These are phyloP conservation scores for Grallaria varia DNA, from an alignment of 2,113 vertebrate genomes.

Conservation along the genomic window DNA sequence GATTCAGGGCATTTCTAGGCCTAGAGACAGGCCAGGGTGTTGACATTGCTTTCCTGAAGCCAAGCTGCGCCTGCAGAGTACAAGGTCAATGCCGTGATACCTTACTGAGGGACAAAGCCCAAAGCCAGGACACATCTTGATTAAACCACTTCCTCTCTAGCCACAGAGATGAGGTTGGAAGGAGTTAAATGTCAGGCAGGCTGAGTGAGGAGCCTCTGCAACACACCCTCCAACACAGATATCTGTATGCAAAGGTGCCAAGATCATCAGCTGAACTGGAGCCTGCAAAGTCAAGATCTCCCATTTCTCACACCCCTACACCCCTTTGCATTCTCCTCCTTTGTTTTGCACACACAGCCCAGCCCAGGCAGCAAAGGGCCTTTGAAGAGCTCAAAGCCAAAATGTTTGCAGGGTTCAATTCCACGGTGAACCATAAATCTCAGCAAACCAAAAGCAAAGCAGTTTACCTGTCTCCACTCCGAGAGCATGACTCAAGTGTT, in stretches of 20 bases:
- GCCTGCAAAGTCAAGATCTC: background rate
- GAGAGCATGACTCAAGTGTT: conserved; percentile 16
- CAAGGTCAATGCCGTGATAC: background rate
- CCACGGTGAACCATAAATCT: background rate
- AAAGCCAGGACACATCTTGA: background rate
- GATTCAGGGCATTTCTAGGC: background rate
- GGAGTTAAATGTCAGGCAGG: background rate
- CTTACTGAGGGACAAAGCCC: background rate
- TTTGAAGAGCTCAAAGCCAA: background rate
- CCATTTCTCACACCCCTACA: background rate
- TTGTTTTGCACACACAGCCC: background rate
- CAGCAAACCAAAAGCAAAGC: background rate
- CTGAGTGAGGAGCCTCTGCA: background rate
- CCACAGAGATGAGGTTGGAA: background rate
- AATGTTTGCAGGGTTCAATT: background rate
- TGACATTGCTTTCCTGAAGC: background rate
- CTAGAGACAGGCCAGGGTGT: background rate
- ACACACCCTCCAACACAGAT: background rate
- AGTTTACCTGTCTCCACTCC: background rate
- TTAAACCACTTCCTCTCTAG: background rate
- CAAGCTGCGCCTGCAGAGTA: background rate
- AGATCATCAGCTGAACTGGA: background rate
- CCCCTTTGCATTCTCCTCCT: background rate
- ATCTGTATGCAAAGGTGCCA: background rate
- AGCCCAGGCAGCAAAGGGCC: background rate